Base-by-base conservation (phyloP, 2,888 invertebrate genomes). In the Chymomyza fuscimana region DNA sequence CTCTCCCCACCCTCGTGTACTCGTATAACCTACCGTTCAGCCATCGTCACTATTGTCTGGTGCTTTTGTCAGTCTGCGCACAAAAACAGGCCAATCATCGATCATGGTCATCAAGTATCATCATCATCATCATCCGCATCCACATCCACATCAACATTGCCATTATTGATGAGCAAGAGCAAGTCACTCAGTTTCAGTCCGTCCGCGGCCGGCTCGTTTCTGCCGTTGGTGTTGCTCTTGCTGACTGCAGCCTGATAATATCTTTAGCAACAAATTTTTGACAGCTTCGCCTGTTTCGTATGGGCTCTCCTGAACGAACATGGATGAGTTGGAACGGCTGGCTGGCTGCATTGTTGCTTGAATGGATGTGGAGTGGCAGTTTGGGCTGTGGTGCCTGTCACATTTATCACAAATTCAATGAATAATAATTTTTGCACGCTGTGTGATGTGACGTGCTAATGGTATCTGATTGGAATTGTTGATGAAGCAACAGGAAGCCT, bases 321-420 rank as follows among this genome's bases (percentile, higher is more conserved):
- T 64, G 68, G 32, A 9, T 22, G 67, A 12, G 15, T 56, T 65
- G 29, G 40, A n/a, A 32, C 36, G 60, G 22, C 22, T 60, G 25
- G 32, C 15, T 29, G 29, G 25, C 16, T 60, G 60, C 12, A 46
- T 29, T 63, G 51, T 19, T 25, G 29, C 32, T 63, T 29, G 52
- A 25, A 15, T 63, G 63, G 58, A 58, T 22, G 19, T 19, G 58
- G 25, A 58, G 61, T 19, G 60, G 32, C 46, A 32, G 36, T 56
- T 9, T 15, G 22, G 83, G 84, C 81, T 81, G 86, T 85, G 85
- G 88, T 78, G 79, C 84, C 89, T 89, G 89, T 90, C 89, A 90
- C 90, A 90, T 90, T 90, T 89, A 90, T 90, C 90, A 90, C 89
- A 90, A 90, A 90, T 90, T 90, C 90, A 90, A 90, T 90, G 90